phyloP scores from a whole-genome alignment of 2,888 invertebrate species.

The Aleiodes leptofemur region DNA sequence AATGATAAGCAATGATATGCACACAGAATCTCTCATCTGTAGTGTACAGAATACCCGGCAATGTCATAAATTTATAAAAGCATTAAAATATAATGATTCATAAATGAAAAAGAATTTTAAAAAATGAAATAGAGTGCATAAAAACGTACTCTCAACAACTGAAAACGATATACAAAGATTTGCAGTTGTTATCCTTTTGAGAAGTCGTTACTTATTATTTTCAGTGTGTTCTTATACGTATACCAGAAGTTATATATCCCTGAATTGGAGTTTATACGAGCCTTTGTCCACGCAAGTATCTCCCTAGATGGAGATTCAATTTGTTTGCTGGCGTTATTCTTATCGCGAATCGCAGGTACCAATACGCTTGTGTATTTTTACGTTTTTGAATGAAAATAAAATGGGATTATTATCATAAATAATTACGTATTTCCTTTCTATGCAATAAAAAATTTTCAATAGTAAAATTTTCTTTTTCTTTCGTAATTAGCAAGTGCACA shows the following conservation, averaged over 20 bases:
- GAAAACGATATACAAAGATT: conserved; percentile 14
- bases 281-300: conserved; percentile 57
- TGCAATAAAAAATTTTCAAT: too few species aligned
- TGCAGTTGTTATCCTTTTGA: conserved; percentile 8
- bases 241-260: conserved; percentile 15
- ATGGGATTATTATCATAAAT: background rate
- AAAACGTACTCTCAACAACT: background rate
- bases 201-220: conserved; percentile 15
- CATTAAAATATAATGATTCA: conserved; percentile 1
- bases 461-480: too few species aligned
- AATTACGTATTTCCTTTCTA: too few species aligned
- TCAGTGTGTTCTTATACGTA: background rate
- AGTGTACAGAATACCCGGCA: background rate
- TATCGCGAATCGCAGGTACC: conserved; percentile 59
- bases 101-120: background rate
- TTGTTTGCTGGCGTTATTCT: conserved; percentile 62
- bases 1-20: conserved; percentile 1
- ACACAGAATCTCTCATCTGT: background rate
- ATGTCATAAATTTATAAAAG: background rate
- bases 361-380: conserved; percentile 1
- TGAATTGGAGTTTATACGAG: conserved; percentile 53
- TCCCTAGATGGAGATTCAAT: conserved; percentile 65
- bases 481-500: too few species aligned
- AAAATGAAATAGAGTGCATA: background rate
- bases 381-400: background rate